phyloP scores from a whole-genome alignment of 2,797 vertebrate species.

The Microtus obscurus region DNA sequence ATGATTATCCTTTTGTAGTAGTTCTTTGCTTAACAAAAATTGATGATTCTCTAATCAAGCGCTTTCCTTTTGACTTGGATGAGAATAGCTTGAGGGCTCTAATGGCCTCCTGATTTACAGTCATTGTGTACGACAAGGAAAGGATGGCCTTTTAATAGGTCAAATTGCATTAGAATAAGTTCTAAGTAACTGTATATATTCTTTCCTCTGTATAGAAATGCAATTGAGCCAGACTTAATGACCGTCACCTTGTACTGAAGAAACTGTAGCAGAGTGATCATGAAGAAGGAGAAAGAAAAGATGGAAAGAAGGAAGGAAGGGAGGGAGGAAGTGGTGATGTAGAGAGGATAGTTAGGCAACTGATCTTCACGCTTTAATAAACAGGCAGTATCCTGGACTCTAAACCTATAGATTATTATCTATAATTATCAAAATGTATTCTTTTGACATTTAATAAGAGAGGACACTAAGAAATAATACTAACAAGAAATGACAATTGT shows the following conservation, averaged over 20 bases:
- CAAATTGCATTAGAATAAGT: constrained; percentile 58
- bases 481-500: background rate
- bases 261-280: background rate
- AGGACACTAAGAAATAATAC: background rate
- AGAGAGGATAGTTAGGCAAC: background rate
- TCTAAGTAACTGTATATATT: constrained; percentile 19
- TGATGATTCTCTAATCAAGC: constrained; percentile 60
- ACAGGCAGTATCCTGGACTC: background rate
- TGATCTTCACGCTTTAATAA: background rate
- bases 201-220: constrained; percentile 24
- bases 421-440: background rate
- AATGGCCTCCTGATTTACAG: constrained; percentile 52
- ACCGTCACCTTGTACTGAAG: background rate
- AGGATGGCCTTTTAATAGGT: constrained; percentile 58
- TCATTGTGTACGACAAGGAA: constrained; percentile 17
- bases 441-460: constrained; percentile 3
- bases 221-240: background rate
- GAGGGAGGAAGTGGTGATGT: too few species aligned
- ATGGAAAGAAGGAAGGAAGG: too few species aligned
- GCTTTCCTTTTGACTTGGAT: constrained; percentile 57
- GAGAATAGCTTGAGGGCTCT: background rate
- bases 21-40: constrained; percentile 74
- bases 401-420: constrained; percentile 40
- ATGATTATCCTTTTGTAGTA: constrained; percentile 68
- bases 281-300: background rate